Conservation (phyloP, 1,140 invertebrate species). For the Oscheius sp. region DNA sequence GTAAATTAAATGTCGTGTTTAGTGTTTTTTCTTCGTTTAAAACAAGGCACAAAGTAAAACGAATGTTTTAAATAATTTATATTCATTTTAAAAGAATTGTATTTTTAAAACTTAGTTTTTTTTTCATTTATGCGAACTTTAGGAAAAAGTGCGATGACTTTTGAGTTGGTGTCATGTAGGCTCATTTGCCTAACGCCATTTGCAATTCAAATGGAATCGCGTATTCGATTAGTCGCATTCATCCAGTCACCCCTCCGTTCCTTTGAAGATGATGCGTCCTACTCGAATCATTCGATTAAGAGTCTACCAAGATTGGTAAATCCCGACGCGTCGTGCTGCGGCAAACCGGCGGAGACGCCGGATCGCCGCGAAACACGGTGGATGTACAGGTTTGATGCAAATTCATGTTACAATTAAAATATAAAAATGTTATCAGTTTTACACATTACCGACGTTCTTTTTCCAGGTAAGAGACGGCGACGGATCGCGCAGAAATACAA, state of each 20-base stretch:
- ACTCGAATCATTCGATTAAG: not conserved
- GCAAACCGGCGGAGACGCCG: not conserved
- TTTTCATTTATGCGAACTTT: not conserved
- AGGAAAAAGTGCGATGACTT: not conserved
- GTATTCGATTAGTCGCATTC: not conserved
- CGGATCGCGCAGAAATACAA: conserved; percentile 15
- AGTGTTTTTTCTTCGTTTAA: too few species aligned
- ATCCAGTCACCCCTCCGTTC: not conserved
- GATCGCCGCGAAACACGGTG: not conserved
- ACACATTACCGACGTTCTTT: not conserved
- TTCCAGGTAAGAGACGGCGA: not conserved
- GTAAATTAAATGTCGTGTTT: too few species aligned
- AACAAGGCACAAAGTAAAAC: not conserved
- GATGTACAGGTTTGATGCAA: not conserved
- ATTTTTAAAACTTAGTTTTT: not conserved
- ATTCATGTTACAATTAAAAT: not conserved
- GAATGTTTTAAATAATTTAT: not conserved
- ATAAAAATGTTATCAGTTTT: not conserved
- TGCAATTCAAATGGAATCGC: not conserved
- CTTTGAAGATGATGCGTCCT: not conserved
- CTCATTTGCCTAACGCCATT: not conserved
- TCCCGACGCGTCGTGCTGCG: not conserved
- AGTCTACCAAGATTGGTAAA: conserved; percentile 9
- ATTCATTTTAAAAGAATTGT: not conserved
- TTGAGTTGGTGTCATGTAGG: too few species aligned